These are phyloP conservation scores for Eupithecia insigniata DNA, from an alignment of 2,888 invertebrate species.

Conservation along the genomic window DNA sequence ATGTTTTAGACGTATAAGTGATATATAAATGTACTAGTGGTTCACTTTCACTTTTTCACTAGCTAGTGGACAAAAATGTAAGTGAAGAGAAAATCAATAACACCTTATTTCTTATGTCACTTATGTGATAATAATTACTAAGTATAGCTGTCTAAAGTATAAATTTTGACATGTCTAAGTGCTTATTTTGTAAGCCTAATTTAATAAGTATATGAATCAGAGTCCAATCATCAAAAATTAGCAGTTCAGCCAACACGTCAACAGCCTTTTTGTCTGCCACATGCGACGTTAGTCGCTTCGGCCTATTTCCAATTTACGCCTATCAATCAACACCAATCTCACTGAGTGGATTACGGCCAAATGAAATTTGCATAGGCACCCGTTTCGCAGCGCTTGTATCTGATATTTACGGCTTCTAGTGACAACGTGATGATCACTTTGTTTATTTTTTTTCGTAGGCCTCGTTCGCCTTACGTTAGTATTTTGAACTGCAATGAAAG, in stretches of 20 bases:
- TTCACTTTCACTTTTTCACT: too few relatives aligned
- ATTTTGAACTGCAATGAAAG: not conserved
- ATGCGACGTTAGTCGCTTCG: conserved; percentile 54
- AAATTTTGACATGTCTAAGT: too few relatives aligned
- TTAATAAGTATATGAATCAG: too few relatives aligned
- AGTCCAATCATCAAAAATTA: conserved; percentile 23
- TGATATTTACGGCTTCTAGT: conserved; percentile 60
- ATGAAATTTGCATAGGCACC: conserved; percentile 88
- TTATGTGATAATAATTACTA: too few relatives aligned
- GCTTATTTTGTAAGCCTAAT: too few relatives aligned
- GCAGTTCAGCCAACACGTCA: conserved; percentile 22
- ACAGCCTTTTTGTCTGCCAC: conserved; percentile 42
- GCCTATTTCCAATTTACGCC: conserved; percentile 88
- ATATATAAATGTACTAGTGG: too few relatives aligned
- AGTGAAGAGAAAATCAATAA: too few relatives aligned
- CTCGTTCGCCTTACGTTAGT: not conserved
- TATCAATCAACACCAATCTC: conserved; percentile 89
- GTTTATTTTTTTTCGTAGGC: conserved; percentile 3
- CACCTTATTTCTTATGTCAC: too few relatives aligned
- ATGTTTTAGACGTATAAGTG: too few relatives aligned
- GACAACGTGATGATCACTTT: conserved; percentile 37
- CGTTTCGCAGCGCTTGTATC: conserved; percentile 63
- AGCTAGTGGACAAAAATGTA: too few relatives aligned
- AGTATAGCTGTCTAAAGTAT: too few relatives aligned
- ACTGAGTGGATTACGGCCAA: conserved; percentile 88